Evolutionary conservation across 2,113 vertebrate species (phyloP).

Genomic region (Pycnonotus jocosus): DNA sequence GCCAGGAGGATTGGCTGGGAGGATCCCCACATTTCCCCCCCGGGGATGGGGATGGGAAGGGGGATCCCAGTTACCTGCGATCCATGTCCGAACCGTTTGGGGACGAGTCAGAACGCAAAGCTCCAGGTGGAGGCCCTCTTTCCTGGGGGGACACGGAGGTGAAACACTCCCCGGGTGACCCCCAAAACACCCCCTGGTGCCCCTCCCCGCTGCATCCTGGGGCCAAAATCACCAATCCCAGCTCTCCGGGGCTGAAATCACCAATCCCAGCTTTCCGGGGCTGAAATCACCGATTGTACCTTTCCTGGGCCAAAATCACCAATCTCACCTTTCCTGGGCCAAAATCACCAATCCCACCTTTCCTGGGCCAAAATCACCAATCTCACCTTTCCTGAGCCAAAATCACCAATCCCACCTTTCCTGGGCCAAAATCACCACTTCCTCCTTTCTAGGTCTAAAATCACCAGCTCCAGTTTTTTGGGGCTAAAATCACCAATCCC

Average conservation of each 20-base stretch:
- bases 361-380: no score
- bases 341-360: not conserved
- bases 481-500: not conserved
- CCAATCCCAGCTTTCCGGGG: accelerated
- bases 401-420: not conserved
- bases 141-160: constrained; percentile 70
- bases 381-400: not conserved
- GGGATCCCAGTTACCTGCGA: constrained; percentile 78
- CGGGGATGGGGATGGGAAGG: accelerated
- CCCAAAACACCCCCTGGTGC: not conserved
- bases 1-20: accelerated
- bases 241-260: not conserved
- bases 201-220: not conserved
- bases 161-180: not conserved
- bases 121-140: constrained; percentile 77
- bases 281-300: not conserved
- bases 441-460: not conserved
- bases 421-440: not conserved
- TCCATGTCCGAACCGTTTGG: constrained; percentile 86
- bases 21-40: not conserved
- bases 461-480: accelerated
- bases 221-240: no score
- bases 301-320: not conserved
- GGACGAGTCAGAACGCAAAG: constrained; percentile 79
- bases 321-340: accelerated